Evolutionary conservation across 2,888 invertebrate genomes (phyloP).

Genomic region (Bellardia pandia): DNA sequence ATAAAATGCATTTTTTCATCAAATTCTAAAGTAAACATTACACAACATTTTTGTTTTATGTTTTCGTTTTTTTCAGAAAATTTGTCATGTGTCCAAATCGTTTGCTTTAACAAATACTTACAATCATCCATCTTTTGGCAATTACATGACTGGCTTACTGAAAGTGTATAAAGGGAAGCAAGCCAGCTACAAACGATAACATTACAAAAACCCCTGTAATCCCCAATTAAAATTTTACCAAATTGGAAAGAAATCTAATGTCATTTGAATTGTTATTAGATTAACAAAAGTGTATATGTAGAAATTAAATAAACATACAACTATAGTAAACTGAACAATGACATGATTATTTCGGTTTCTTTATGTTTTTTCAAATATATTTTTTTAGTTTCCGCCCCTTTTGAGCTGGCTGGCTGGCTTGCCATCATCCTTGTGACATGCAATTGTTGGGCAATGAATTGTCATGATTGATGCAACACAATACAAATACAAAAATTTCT

Average conservation of each 20-base stretch:
- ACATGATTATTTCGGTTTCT: slow-evolving; percentile 36
- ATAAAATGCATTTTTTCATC: background rate
- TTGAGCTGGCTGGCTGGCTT: background rate
- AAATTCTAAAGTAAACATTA: slow-evolving; percentile 18
- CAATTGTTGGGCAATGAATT: slow-evolving; percentile 68
- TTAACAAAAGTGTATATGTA: slow-evolving; percentile 53
- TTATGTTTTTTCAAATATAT: slow-evolving; percentile 16
- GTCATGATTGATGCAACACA: slow-evolving; percentile 71
- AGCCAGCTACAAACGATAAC: slow-evolving; percentile 42
- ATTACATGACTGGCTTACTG: slow-evolving; percentile 51
- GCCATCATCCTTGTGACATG: slow-evolving; percentile 57
- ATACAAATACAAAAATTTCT: slow-evolving; percentile 16
- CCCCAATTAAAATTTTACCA: slow-evolving; percentile 79
- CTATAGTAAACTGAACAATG: slow-evolving; percentile 27
- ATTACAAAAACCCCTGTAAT: slow-evolving; percentile 76
- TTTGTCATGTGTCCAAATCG: slow-evolving; percentile 31
- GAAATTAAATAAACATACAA: slow-evolving; percentile 58
- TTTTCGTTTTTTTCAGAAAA: background rate
- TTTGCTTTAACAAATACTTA: slow-evolving; percentile 7
- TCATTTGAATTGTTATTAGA: slow-evolving; percentile 76
- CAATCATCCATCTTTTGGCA: slow-evolving; percentile 46
- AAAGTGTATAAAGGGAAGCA: background rate
- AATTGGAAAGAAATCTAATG: slow-evolving; percentile 78
- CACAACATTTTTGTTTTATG: background rate
- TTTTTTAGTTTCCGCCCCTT: slow-evolving; percentile 54